A percentile compares a stretch with the other conserved stretches of the same genome.
Evolutionary conservation across 2,797 vertebrate species (phyloP).

Genomic region (Argentina silus): DNA sequence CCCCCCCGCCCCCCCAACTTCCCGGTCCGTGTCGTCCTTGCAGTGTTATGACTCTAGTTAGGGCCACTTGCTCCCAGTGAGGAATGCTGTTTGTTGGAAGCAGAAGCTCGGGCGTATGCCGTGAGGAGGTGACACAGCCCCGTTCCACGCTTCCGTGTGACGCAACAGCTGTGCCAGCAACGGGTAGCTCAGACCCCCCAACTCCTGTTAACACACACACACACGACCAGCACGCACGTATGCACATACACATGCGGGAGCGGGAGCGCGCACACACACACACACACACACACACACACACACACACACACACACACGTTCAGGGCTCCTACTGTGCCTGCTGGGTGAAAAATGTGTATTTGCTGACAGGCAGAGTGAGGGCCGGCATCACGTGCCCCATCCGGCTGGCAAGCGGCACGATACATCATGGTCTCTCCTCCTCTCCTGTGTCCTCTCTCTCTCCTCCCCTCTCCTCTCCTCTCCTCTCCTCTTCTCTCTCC

Average conservation of each 20-base stretch:
- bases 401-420: slow-evolving; percentile 85
- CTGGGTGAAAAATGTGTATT: slow-evolving; percentile 91
- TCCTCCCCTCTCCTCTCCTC: slow-evolving; percentile 13
- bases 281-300: slow-evolving; percentile 21
- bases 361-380: slow-evolving; percentile 86
- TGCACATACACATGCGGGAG: neutral
- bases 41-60: slow-evolving; percentile 49
- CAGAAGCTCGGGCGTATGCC: slow-evolving; percentile 36
- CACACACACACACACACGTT: slow-evolving; percentile 29
- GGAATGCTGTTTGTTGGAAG: slow-evolving; percentile 51
- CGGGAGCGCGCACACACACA: neutral
- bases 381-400: slow-evolving; percentile 75
- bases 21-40: neutral
- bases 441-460: slow-evolving; percentile 29
- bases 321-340: slow-evolving; percentile 81
- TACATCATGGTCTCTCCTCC: slow-evolving; percentile 76
- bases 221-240: slow-evolving; percentile 10
- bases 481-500: neutral
- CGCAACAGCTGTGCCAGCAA: slow-evolving; percentile 50
- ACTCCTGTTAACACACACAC: slow-evolving; percentile 1
- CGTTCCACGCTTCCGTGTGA: slow-evolving; percentile 40
- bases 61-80: slow-evolving; percentile 50
- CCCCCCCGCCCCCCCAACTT: neutral
- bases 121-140: slow-evolving; percentile 41
- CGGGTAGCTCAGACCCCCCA: neutral